phyloP scores from a whole-genome alignment of 2,888 invertebrate species.

The Thecocarcelia acutangulata region DNA sequence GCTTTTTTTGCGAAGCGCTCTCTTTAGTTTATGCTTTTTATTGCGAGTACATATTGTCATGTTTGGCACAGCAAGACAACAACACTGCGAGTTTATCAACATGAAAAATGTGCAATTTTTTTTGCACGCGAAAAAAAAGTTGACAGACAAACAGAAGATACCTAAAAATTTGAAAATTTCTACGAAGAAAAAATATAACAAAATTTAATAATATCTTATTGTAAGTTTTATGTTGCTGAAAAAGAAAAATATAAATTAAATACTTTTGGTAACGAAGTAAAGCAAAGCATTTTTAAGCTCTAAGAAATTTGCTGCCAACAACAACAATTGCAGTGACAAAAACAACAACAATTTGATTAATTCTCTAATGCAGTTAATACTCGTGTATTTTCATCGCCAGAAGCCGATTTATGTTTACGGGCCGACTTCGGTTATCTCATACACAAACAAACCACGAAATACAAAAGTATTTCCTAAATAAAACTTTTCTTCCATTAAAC shows the following conservation, averaged over 20 bases:
- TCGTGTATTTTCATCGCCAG: conserved; percentile 28
- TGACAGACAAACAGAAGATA: background rate
- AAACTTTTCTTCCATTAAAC: too few species aligned
- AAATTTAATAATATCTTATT: too few species aligned
- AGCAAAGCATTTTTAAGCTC: background rate
- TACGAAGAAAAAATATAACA: too few species aligned
- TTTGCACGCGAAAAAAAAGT: background rate
- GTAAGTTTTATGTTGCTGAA: too few species aligned
- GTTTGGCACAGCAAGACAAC: conserved; percentile 31
- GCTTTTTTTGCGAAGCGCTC: background rate
- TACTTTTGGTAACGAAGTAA: too few species aligned
- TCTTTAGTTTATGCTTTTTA: conserved; percentile 1
- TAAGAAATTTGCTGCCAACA: conserved; percentile 1
- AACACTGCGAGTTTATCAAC: background rate
- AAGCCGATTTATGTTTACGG: conserved; percentile 28
- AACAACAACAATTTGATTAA: background rate
- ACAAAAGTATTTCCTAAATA: too few species aligned
- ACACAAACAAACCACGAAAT: too few species aligned
- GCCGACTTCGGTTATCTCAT: conserved; percentile 4
- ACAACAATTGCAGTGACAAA: conserved; percentile 1
- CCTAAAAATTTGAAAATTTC: too few species aligned
- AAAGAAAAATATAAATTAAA: too few species aligned
- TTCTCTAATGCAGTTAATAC: background rate
- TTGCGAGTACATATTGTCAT: conserved; percentile 11
- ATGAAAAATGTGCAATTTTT: conserved; percentile 41